Conservation (phyloP, 2,797 vertebrate species). For the Urosaurus nigricauda region DNA sequence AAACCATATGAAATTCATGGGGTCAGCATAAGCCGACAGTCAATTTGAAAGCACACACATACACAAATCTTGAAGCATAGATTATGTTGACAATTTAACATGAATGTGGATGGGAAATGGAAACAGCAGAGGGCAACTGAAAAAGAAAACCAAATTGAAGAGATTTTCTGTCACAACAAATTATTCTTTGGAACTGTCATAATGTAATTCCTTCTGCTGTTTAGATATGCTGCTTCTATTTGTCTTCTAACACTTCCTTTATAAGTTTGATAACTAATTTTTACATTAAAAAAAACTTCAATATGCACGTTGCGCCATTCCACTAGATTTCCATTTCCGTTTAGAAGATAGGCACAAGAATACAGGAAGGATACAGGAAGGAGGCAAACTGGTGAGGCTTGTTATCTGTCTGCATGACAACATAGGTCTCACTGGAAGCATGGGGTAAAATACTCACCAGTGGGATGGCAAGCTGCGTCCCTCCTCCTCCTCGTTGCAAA, state of each 20-base stretch:
- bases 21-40: no score
- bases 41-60: no score
- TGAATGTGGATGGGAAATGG: background rate
- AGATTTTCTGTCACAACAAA: background rate
- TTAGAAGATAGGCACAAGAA: background rate
- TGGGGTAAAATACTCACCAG: slow-evolving; percentile 70
- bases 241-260: background rate
- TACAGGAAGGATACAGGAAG: background rate
- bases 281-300: background rate
- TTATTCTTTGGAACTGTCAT: background rate
- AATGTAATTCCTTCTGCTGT: background rate
- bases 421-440: slow-evolving; percentile 15
- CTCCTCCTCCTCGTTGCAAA: slow-evolving; percentile 53
- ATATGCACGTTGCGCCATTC: background rate
- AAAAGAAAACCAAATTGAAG: background rate
- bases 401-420: slow-evolving; percentile 12
- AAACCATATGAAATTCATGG: no score
- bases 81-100: background rate
- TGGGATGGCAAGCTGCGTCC: slow-evolving; percentile 36
- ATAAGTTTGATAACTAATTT: background rate
- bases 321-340: background rate
- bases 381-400: background rate
- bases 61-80: background rate
- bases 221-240: background rate
- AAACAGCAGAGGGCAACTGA: background rate